Conservation (phyloP, 2,888 invertebrate species). For the Macroteleia sp. region DNA sequence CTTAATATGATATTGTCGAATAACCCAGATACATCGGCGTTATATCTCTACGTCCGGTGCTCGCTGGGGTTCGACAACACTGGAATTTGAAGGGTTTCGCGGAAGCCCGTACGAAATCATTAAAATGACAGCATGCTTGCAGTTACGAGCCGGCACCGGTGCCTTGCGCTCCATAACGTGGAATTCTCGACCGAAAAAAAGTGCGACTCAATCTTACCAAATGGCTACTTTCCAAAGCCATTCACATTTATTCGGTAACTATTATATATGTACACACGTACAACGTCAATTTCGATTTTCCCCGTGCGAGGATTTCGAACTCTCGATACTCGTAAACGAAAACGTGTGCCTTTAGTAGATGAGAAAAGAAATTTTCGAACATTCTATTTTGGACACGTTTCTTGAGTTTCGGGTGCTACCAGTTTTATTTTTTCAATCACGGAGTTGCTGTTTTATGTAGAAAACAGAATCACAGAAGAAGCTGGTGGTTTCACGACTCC, state of each 20-base stretch:
- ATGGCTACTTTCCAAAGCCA: constrained; percentile 67
- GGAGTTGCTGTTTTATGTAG: too few relatives aligned
- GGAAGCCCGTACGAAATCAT: constrained; percentile 76
- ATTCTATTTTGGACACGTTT: not conserved
- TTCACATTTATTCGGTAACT: constrained; percentile 59
- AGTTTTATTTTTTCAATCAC: too few relatives aligned
- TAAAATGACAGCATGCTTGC: constrained; percentile 74
- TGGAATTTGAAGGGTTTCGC: constrained; percentile 75
- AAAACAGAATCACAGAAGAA: too few relatives aligned
- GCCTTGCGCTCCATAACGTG: constrained; percentile 26
- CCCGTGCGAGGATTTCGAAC: not conserved
- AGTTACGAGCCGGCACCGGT: constrained; percentile 68
- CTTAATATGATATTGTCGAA: constrained; percentile 44
- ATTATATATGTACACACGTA: constrained; percentile 36
- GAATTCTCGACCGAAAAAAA: constrained; percentile 9
- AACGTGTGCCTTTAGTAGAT: too few relatives aligned
- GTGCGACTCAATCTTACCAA: constrained; percentile 47
- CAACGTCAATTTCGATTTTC: constrained; percentile 23
- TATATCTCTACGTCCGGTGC: constrained; percentile 50
- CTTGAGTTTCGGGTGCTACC: too few relatives aligned
- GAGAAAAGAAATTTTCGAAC: too few relatives aligned
- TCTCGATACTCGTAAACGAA: too few relatives aligned
- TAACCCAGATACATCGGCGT: constrained; percentile 72
- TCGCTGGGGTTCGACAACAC: constrained; percentile 78
- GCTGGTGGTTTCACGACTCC: too few relatives aligned